Evolutionary conservation across 2,888 invertebrate species (phyloP).

Genomic region (Andrena marginata): DNA sequence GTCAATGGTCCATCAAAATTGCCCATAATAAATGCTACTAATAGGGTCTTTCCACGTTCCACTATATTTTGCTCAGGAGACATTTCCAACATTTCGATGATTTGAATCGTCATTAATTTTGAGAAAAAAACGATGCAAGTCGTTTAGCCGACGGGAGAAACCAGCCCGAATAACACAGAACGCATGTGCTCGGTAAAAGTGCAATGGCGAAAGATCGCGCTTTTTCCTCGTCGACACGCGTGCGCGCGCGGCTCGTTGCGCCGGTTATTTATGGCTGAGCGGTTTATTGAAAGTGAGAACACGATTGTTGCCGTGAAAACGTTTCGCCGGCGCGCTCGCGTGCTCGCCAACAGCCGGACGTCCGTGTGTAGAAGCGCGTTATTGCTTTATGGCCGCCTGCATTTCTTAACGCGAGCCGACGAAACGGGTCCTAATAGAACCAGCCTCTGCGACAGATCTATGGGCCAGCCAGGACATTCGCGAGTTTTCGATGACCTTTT

Average conservation of each 20-base stretch:
- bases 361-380: slow-evolving; percentile 33
- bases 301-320: slow-evolving; percentile 72
- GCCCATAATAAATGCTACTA: too few relatives aligned
- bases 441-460: slow-evolving; percentile 43
- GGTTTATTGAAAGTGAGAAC: slow-evolving; percentile 73
- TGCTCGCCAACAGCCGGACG: slow-evolving; percentile 27
- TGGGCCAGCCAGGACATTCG: not conserved
- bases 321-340: slow-evolving; percentile 38
- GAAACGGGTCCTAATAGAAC: slow-evolving; percentile 50
- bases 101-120: too few relatives aligned
- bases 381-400: slow-evolving; percentile 51
- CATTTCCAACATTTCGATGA: too few relatives aligned
- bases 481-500: slow-evolving; percentile 19
- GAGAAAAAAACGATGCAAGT: too few relatives aligned
- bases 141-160: too few relatives aligned
- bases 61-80: too few relatives aligned
- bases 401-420: slow-evolving; percentile 55
- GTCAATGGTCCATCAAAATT: too few relatives aligned
- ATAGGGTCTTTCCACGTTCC: too few relatives aligned
- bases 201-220: slow-evolving; percentile 23
- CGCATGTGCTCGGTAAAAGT: slow-evolving; percentile 27
- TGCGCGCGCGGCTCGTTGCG: slow-evolving; percentile 31
- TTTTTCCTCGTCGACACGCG: slow-evolving; percentile 22
- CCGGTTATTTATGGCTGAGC: slow-evolving; percentile 64
- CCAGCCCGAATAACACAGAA: not conserved